Base-by-base conservation (phyloP, 1,140 invertebrate genomes). In the Drepana arcuata region DNA sequence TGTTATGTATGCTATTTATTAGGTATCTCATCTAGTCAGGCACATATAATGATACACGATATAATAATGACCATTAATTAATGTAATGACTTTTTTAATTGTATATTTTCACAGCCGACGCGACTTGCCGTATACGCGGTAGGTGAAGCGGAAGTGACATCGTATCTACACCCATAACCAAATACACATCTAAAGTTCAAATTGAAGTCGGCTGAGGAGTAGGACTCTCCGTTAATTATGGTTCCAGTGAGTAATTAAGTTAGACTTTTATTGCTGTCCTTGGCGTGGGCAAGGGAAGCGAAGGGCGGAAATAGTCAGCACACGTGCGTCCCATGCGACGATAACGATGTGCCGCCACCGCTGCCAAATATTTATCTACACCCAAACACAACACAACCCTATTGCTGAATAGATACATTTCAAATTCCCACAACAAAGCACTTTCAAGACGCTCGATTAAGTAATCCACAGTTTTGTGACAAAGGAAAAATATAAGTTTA, bases 211-310 rank as follows among this genome's bases (percentile, higher is more conserved):
- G 28, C 36, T 37, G 44, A 24, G 14, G 26, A 44, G 48, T 34
- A 26, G 36, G 38, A 45, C 40, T 50, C 30, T 58, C 54, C 32
- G 45, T 59, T 66, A 69, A 72, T 65, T 65, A 58, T 48, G 47
- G 47, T n/a, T n/a, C n/a, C n/a, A 23, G 35, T 37, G 34, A 29
- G 60, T 65, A 67, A 72, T 73, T 65, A 72, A 61, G 61, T 59
- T 57, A 65, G 52, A 62, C 56, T 62, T 69, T 71, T 67, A 69
- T 66, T 53, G 33, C 45, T 55, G 60, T 69, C 67, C 67, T 74
- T 71, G 67, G 59, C 30, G 48, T 52, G 50, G 51, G 50, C 52
- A 43, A 58, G 59, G 68, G 56, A 62, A 60, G 52, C 44, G 57
- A 66, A 68, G 66, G 66, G 63, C 73, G 73, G 73, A 78, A 68